Conservation (phyloP, 2,888 invertebrate species). For the Aquatica leii region DNA sequence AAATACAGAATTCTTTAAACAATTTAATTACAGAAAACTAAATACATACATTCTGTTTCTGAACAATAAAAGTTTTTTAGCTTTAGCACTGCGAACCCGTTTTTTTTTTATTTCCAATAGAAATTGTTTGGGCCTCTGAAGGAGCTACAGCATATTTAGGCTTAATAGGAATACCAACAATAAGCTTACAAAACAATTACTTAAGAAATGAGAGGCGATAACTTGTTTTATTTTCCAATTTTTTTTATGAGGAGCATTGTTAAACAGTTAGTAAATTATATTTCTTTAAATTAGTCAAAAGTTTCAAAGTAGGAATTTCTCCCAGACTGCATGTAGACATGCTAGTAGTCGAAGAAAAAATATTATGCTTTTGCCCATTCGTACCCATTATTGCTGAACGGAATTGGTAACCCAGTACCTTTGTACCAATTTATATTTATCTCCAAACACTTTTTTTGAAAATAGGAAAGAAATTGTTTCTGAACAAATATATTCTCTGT, state of each 20-base stretch:
- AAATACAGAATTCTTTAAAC: slow-evolving; percentile 8
- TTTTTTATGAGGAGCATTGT: slow-evolving; percentile 4
- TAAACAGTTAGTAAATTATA: neutral
- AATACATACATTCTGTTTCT: neutral
- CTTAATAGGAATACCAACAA: slow-evolving; percentile 13
- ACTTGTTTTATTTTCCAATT: slow-evolving; percentile 10
- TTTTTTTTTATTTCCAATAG: slow-evolving; percentile 10
- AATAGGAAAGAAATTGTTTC: slow-evolving; percentile 1
- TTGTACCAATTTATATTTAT: neutral
- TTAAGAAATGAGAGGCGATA: slow-evolving; percentile 14
- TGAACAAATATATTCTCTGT: neutral
- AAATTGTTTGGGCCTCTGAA: slow-evolving; percentile 18
- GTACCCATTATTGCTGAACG: neutral
- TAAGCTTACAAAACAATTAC: slow-evolving; percentile 12
- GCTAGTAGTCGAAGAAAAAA: neutral
- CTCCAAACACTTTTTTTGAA: neutral
- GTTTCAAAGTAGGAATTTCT: slow-evolving; percentile 1
- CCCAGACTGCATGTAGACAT: neutral
- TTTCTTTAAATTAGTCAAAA: slow-evolving; percentile 4
- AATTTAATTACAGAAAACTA: neutral
- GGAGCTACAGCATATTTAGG: slow-evolving; percentile 11
- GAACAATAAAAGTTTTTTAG: neutral
- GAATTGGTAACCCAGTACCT: neutral
- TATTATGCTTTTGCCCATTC: slow-evolving; percentile 7
- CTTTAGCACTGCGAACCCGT: slow-evolving; percentile 14